A percentile compares a stretch with the other conserved stretches of the same genome.
phyloP scores from a whole-genome alignment of 2,113 vertebrate species.

The Peucedramus taeniatus region DNA sequence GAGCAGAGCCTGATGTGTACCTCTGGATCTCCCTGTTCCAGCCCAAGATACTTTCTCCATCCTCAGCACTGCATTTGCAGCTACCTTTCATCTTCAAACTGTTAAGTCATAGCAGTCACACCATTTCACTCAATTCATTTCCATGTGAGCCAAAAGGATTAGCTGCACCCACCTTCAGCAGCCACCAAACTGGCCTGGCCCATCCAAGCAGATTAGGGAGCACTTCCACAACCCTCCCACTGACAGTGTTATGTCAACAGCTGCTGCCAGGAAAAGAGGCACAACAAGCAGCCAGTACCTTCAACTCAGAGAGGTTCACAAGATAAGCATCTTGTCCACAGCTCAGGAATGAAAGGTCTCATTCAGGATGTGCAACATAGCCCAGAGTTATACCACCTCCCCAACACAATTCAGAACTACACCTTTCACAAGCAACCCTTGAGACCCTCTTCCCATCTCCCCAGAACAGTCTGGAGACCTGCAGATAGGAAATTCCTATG shows the following conservation, averaged over 20 bases:
- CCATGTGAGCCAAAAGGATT: neutral
- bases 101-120: neutral
- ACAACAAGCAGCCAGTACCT: neutral
- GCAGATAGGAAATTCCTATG: neutral
- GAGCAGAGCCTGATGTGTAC: fast-evolving
- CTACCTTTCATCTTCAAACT: neutral
- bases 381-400: neutral
- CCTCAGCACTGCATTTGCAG: neutral
- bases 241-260: neutral
- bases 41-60: neutral
- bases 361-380: neutral
- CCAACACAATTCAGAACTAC: neutral
- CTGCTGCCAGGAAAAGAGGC: neutral
- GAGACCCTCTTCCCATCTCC: neutral
- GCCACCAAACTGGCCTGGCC: neutral
- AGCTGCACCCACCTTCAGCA: neutral
- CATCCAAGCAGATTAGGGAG: fast-evolving
- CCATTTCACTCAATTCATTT: neutral
- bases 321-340: neutral
- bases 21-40: neutral
- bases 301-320: neutral
- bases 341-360: neutral
- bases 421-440: fast-evolving
- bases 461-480: neutral
- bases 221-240: neutral